Evolutionary conservation across 2,113 vertebrate species (phyloP), one percentile per base, ranked within the genome.

Genomic region (Procavia capensis): DNA sequence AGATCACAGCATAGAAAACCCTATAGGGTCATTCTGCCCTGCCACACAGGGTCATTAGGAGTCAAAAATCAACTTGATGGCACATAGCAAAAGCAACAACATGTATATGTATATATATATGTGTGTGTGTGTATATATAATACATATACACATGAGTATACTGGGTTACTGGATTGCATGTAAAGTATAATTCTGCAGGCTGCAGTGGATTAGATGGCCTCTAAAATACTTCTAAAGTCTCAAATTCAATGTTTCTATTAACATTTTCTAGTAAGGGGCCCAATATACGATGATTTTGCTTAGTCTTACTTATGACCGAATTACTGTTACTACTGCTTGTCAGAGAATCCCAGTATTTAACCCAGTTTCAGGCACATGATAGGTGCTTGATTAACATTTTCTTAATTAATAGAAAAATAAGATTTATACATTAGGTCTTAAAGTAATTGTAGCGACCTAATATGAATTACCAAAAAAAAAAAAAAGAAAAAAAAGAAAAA

Each of bases 381-480:
- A 64, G 50, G 54, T 87, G 54, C 36, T 85, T 90, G 91, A 81
- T 50, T 86, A 94, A 89, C 64, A 34, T 54, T 94, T 94, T 94
- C 86, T 79, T n/a, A 96, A 94, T 91, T 88, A 96, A 94, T 93
- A 50, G 63, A 93, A 86, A 85, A 31, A 27, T 86, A 45, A 94
- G 47, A 86, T 93, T 97, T 94, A 95, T 74, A 70, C 6, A 84
- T 16, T 83, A 78, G 66, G 4, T 92, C 63, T 93, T 94, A 90
- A 95, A 90, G 57, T 91, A 96, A 95, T 80, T 72, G 45, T 0
- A 80, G 41, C 41, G 76, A 31, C 61, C 64, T 43, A 86, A 85
- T 27, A 70, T 11, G 24, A 94, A 91, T 93, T n/a, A 92, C 36
- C 75, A 94, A 89, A 70, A 85, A 54, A 88, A 79, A 72, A 75